These are phyloP conservation scores for Galagoides demidoff DNA, from an alignment of 2,797 vertebrate species.

Conservation along the genomic window DNA sequence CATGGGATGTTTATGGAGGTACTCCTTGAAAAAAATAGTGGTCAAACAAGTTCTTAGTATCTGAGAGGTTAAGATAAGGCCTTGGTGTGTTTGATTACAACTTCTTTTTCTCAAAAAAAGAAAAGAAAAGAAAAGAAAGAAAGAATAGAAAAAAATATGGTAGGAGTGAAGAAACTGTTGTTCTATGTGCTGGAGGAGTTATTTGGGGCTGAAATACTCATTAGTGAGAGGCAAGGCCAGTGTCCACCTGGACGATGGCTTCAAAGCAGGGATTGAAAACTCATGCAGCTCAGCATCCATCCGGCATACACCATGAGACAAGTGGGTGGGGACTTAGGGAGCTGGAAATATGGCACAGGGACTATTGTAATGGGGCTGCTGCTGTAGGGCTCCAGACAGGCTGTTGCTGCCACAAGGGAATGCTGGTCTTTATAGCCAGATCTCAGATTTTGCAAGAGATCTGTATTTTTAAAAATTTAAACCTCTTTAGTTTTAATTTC, in stretches of 20 bases:
- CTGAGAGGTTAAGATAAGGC: neutral
- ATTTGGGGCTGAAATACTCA: neutral
- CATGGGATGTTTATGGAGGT: neutral
- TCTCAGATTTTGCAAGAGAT: conserved; percentile 28
- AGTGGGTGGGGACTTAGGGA: neutral
- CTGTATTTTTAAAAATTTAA: neutral
- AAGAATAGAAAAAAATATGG: neutral
- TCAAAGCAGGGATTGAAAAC: neutral
- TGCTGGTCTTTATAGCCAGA: neutral
- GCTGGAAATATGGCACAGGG: neutral
- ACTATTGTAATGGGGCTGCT: neutral
- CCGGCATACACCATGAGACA: neutral
- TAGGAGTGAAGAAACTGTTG: neutral
- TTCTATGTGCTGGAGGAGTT: neutral
- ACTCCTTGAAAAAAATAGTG: neutral
- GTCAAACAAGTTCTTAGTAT: neutral
- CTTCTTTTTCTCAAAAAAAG: neutral
- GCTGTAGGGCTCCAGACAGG: neutral
- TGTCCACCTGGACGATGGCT: neutral
- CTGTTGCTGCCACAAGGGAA: neutral
- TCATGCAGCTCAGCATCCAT: neutral
- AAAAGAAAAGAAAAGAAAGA: neutral
- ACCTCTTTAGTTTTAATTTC: conserved; percentile 50
- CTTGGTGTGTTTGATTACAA: neutral
- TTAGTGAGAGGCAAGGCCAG: neutral